These are phyloP conservation scores for Drosophila pegasa DNA, from an alignment of 2,888 invertebrate genomes.

Conservation along the genomic window DNA sequence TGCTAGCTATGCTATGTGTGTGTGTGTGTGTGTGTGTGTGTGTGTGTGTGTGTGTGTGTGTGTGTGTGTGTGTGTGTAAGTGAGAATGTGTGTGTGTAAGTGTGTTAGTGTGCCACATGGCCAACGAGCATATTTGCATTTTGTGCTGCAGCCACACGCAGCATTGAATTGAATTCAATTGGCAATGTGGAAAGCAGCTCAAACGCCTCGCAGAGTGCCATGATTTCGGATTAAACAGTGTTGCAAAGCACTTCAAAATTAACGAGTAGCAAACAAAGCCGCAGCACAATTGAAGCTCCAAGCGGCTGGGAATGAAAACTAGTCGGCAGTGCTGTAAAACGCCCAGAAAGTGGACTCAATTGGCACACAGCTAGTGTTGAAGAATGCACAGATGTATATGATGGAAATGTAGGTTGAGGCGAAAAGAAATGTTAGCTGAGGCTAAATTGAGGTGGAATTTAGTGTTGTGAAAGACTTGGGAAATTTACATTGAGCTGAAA, in stretches of 20 bases:
- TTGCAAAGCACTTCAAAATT: constrained; percentile 7
- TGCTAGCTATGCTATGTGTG: constrained; percentile 24
- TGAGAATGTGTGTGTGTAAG: constrained; percentile 1
- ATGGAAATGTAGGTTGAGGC: too few species aligned
- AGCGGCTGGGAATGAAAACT: neutral
- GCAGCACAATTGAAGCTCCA: neutral
- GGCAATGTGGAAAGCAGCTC: neutral
- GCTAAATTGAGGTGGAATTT: too few species aligned
- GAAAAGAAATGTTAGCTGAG: too few species aligned
- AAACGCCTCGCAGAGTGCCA: neutral
- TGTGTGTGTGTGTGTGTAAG: neutral
- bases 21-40: neutral
- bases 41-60: constrained; percentile 3
- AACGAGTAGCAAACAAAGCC: neutral
- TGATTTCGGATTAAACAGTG: constrained; percentile 8
- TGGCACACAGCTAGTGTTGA: neutral
- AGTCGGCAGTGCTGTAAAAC: neutral
- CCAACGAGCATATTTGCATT: constrained; percentile 64
- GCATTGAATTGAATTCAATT: constrained; percentile 15
- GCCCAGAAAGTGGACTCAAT: neutral
- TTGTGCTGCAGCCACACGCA: constrained; percentile 35
- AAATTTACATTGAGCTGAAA: too few species aligned
- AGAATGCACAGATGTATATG: too few species aligned
- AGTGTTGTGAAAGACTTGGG: too few species aligned
- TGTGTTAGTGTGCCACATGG: constrained; percentile 19